Evolutionary conservation across 2,113 vertebrate genomes (phyloP), one percentile per base, ranked within the genome.

Genomic region (Phalacrocorax brasilianus): DNA sequence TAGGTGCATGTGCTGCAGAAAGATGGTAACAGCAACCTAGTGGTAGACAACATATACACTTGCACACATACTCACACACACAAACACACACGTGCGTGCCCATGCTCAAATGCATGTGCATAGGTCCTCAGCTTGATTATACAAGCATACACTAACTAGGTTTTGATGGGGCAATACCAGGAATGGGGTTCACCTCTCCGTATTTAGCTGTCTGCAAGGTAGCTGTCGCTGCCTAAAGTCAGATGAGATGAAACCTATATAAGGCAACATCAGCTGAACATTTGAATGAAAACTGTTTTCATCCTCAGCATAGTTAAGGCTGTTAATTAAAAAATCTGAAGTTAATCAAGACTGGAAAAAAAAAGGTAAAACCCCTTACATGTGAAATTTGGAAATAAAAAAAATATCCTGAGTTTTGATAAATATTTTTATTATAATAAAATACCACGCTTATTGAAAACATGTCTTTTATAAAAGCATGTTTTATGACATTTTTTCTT

Each of bases 401-500:
- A 56, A 45, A 32, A 45, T 35, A 59, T 92, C 95, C 97, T 96
- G 96, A 97, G 92, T 79, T 91, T 79, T 91, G 92, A 97, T 94
- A 96, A 97, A 93, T 97, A 96, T 68, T 91, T 88, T 92, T 79
- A 94, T 89, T 91, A 89, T 27, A 91, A 95, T 92, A 97, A 91
- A 94, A 95, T 58, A 89, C 28, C 32, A 78, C 62, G 66, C 21
- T 45, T 93, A 47, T n/a, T 82, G 92, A 96, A 95, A 95, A 89
- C 38, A 38, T 11, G 14, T 78, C 7, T 89, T 92, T 50, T 53
- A 85, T 49, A 89, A 95, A 93, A 78, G 19, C 73, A 92, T 61
- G 79, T 81, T 72, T 61, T 62, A 63, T 72, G 76, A 75, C 32
- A 17, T 62, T 77, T 91, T 76, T 85, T 67, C 50, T 85, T 71